Evolutionary conservation across 2,113 vertebrate genomes (phyloP), one percentile per base, ranked within the genome.

Genomic region (Gavia stellata): DNA sequence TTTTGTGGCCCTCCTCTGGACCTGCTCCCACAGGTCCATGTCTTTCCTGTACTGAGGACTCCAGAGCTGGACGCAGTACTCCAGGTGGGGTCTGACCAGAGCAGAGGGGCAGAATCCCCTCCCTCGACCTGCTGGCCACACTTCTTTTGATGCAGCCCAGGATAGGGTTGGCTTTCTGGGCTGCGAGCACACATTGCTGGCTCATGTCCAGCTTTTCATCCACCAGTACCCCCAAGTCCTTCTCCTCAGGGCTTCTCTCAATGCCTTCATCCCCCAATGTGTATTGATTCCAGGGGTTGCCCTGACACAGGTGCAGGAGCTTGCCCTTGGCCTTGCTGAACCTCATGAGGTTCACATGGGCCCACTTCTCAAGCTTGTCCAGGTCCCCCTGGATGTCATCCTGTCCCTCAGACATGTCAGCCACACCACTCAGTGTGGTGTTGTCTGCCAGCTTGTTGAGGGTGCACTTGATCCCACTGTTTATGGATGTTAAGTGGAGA

Each of bases 101-200:
- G 29, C 10, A 31, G 29, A 31, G 28, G 28, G 29, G 53, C 53
- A 55, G 53, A 55, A 55, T 31, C 53, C 11, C 53, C 53, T 55
- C 53, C 28, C 53, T 55, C 53, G 3, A 18, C 53, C 53, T 55
- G 53, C 29, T 31, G 29, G 53, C 29, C 53, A 31, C 6, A 2
- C 53, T 55, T 17, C 53, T 55, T 31, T 7, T 55, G 28, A 55
- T 55, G 53, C 29, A 31, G 29, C 53, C 53, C 28, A 55, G 29
- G 29, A 12, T 31, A 17, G 2, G 4, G 28, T 28, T 78, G 36
- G 14, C 29, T 1, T 40, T 34, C 36, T 40, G 24, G 31, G 10
- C 36, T 53, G 38, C 2, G 2, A 66, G 33, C 1, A 1, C 24
- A 21, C 26, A 19, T 36, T 67, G 19, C 1, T 1, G 1, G 14